phyloP scores from a whole-genome alignment of 2,888 invertebrate genomes.

The Ligdia adustata region DNA sequence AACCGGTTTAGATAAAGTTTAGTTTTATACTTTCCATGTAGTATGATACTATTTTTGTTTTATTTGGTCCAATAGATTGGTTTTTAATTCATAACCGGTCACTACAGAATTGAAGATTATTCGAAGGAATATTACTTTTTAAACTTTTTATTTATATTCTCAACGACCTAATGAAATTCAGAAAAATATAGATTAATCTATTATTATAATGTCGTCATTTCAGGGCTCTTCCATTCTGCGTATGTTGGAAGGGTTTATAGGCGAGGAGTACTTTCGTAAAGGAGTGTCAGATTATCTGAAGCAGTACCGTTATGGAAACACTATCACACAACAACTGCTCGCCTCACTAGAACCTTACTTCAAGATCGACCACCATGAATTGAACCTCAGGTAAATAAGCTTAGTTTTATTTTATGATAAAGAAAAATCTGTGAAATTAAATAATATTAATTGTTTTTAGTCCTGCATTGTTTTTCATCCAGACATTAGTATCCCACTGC shows the following conservation, averaged over 20 bases:
- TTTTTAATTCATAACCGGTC: too few species aligned
- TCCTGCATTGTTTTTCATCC: too few species aligned
- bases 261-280: slow-evolving; percentile 87
- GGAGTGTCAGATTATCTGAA: slow-evolving; percentile 91
- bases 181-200: neutral
- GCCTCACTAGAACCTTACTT: slow-evolving; percentile 85
- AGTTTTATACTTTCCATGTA: too few species aligned
- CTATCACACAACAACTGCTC: slow-evolving; percentile 91
- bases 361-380: slow-evolving; percentile 67
- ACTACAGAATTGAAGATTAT: too few species aligned
- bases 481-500: too few species aligned
- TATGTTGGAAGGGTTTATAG: slow-evolving; percentile 94
- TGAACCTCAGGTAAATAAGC: slow-evolving; percentile 78
- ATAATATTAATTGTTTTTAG: too few species aligned
- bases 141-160: too few species aligned
- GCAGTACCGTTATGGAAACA: slow-evolving; percentile 88
- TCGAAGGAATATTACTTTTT: too few species aligned
- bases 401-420: neutral
- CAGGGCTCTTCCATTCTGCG: slow-evolving; percentile 94
- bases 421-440: neutral
- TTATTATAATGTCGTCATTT: slow-evolving; percentile 4
- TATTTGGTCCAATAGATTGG: too few species aligned
- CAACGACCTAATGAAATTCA: neutral
- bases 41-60: too few species aligned
- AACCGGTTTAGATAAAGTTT: too few species aligned